Evolutionary conservation across 2,888 invertebrate genomes (phyloP), one percentile per base, ranked within the genome.

Genomic region (Drosophila falleni): DNA sequence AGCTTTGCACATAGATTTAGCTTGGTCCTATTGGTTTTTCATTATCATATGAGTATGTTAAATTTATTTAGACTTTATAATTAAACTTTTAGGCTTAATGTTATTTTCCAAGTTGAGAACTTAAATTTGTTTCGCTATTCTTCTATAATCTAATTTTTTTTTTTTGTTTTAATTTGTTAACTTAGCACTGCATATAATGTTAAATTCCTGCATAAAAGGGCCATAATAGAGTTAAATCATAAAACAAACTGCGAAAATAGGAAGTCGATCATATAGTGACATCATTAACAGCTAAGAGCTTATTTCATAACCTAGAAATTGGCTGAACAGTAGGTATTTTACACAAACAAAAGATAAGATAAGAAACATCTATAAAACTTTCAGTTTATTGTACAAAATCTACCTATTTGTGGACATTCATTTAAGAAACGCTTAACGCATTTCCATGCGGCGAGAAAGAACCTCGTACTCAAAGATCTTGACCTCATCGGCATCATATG

Each of bases 401-500:
- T 19, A 61, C 11, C 42, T 47, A 68, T 31, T 49, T 50, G 33
- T 61, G 56, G 60, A 47, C 51, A 64, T 46, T 19, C 23, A 31
- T n/a, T 26, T 37, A 39, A n/a, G 15, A 19, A 41, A 6, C 10
- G 23, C 13, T 56, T 87, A 83, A 37, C 87, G 81, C 35, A 71
- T 42, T 59, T 72, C 44, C 35, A 69, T 39, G 31, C 84, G 89
- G 19, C 89, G 89, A 3, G 89, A 88, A 6, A 92, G 82, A 5
- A 92, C 92, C 76, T 94, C 94, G 71, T 94, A 94, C 8, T 91
- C 90, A 41, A 83, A 91, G 42, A 91, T 74, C 41, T 92, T 83
- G 3, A 93, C 66, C 85, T 94, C 94, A 46, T 90, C 87, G 3
- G 93, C 93, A 35, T 90, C 92, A 68, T 88, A 94, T 3, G 94